These are phyloP conservation scores for Pseudochaenichthys georgianus DNA, from an alignment of 2,797 vertebrate genomes.

Conservation along the genomic window DNA sequence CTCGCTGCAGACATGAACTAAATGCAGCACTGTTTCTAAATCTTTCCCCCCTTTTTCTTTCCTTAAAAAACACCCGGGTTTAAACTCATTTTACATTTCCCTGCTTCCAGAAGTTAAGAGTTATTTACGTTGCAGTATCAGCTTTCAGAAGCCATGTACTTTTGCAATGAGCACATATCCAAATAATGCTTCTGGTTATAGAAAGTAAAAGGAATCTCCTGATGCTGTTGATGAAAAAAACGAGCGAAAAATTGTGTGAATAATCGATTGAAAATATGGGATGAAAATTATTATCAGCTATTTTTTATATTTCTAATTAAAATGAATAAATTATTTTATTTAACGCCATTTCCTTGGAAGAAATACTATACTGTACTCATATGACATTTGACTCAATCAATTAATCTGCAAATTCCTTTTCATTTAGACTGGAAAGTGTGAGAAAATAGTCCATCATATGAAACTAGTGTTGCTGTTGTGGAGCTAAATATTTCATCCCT, in stretches of 20 bases:
- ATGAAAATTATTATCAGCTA: no score
- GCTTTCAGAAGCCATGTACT: not conserved
- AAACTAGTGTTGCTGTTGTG: slow-evolving; percentile 26
- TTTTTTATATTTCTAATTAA: not conserved
- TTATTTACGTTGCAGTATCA: not conserved
- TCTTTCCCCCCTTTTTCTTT: no score
- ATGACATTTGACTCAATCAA: no score
- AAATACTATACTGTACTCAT: no score
- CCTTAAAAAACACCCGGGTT: not conserved
- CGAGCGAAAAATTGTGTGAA: not conserved
- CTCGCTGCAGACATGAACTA: slow-evolving; percentile 41
- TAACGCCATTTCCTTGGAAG: not conserved
- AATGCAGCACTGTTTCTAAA: slow-evolving; percentile 13
- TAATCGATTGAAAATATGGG: no score
- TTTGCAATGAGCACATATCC: not conserved
- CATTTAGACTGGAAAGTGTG: no score
- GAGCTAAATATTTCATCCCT: slow-evolving; percentile 24
- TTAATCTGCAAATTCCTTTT: no score
- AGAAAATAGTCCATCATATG: not conserved
- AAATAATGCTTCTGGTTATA: not conserved
- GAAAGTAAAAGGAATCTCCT: not conserved
- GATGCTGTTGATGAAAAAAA: not conserved
- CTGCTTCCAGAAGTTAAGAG: not conserved
- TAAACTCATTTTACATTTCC: not conserved
- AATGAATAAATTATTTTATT: not conserved